Evolutionary conservation across 2,797 vertebrate species (phyloP).

Genomic region (Labeo calbasu): DNA sequence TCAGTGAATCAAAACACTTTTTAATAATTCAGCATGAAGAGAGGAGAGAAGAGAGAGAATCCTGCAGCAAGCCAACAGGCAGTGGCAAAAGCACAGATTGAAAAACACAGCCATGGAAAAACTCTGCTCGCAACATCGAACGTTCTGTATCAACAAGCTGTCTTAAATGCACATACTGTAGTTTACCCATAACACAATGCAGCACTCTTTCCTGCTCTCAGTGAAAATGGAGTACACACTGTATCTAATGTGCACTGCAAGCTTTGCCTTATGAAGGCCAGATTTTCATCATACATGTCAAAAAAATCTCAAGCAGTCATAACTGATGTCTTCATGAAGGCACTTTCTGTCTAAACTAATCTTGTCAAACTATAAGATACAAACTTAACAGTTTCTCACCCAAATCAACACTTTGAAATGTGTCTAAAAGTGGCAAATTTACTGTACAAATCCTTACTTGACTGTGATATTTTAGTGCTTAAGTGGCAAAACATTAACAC

Average conservation of each 20-base stretch:
- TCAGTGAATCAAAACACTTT: constrained; percentile 85
- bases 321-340: not conserved
- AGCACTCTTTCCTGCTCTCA: not conserved
- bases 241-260: not conserved
- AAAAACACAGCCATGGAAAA: constrained; percentile 46
- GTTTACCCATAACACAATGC: constrained; percentile 20
- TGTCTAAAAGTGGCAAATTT: not conserved
- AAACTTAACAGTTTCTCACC: constrained; percentile 7
- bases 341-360: constrained; percentile 49
- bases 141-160: constrained; percentile 17
- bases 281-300: not conserved
- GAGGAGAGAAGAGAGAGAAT: constrained; percentile 65
- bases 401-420: constrained; percentile 46
- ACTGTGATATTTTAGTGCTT: not conserved
- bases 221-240: not conserved
- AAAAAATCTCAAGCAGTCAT: not conserved
- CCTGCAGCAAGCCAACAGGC: constrained; percentile 74
- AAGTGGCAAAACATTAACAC: not conserved
- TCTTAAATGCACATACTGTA: constrained; percentile 28
- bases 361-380: constrained; percentile 38
- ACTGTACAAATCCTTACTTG: not conserved
- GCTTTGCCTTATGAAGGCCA: not conserved
- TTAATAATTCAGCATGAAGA: constrained; percentile 85
- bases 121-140: not conserved
- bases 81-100: constrained; percentile 68